Conservation (phyloP, 2,797 vertebrate genomes). For the Gastrophryne carolinensis region DNA sequence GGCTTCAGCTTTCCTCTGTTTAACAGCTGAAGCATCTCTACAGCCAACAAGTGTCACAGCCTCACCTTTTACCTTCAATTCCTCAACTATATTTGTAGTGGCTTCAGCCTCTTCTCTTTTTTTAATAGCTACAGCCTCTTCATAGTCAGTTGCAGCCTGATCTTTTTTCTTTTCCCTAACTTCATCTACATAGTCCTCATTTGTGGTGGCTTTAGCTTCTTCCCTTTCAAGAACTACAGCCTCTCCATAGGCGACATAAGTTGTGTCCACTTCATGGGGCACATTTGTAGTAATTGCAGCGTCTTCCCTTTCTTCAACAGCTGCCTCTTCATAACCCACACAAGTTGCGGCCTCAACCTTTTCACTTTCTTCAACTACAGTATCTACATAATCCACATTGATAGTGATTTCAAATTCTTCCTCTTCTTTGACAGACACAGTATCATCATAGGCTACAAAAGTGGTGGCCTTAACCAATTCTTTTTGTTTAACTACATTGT, state of each 20-base stretch:
- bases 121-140: background rate
- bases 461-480: background rate
- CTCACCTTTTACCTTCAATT: constrained; percentile 62
- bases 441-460: background rate
- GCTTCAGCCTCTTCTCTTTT: background rate
- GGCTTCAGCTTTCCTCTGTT: too few relatives aligned
- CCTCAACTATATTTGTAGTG: too few relatives aligned
- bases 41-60: constrained; percentile 71
- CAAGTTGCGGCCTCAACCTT: too few relatives aligned
- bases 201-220: background rate
- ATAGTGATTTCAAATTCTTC: background rate
- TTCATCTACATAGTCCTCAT: too few relatives aligned
- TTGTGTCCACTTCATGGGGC: too few relatives aligned
- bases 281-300: too few relatives aligned
- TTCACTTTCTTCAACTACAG: background rate
- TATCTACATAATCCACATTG: background rate
- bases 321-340: background rate
- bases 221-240: background rate
- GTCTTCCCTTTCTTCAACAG: background rate
- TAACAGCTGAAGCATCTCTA: constrained; percentile 65
- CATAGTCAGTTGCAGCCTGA: background rate
- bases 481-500: background rate
- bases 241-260: background rate
- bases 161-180: background rate
- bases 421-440: background rate